Evolutionary conservation across 92 coral and sea anemone genomes (phyloP).

Genomic region (Chrysogorgia sp.): DNA sequence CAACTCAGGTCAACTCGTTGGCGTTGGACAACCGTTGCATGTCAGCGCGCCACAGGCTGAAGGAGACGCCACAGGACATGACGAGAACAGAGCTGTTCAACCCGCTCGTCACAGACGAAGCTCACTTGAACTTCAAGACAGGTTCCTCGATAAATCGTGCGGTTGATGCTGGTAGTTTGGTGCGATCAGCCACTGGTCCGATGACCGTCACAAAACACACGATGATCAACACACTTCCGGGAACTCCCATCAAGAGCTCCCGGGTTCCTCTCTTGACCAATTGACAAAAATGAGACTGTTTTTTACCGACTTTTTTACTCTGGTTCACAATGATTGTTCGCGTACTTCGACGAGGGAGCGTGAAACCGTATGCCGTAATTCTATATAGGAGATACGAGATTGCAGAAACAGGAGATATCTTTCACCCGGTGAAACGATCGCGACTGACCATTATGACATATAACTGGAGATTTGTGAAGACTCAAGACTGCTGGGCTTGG

Average conservation of each 20-base stretch:
- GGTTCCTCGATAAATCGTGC: not conserved
- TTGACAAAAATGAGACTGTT: slow-evolving; percentile 3
- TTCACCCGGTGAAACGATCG: too few relatives aligned
- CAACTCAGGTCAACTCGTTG: slow-evolving; percentile 76
- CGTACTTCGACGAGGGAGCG: not conserved
- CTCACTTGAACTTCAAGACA: slow-evolving; percentile 41
- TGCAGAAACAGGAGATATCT: too few relatives aligned
- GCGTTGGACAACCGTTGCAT: slow-evolving; percentile 95
- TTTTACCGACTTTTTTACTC: not conserved
- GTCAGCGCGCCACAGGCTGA: slow-evolving; percentile 86
- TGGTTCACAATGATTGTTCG: too few relatives aligned
- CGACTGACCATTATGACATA: too few relatives aligned
- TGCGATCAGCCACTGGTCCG: slow-evolving; percentile 29
- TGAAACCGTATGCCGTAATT: too few relatives aligned
- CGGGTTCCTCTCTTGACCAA: slow-evolving; percentile 24
- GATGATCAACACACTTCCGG: slow-evolving; percentile 4
- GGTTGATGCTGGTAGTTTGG: slow-evolving; percentile 30
- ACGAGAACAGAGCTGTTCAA: slow-evolving; percentile 36
- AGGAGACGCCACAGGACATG: slow-evolving; percentile 96
- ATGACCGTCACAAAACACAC: slow-evolving; percentile 22
- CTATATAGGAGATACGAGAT: too few relatives aligned
- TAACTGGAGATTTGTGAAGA: too few relatives aligned
- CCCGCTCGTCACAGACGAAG: slow-evolving; percentile 13
- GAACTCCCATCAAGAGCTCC: slow-evolving; percentile 5
- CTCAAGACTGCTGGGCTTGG: too few relatives aligned